Percentiles rank a stretch among this genome's conserved stretches.
phyloP scores from a whole-genome alignment of 1,140 invertebrate species.

The Drosophila arawakana region DNA sequence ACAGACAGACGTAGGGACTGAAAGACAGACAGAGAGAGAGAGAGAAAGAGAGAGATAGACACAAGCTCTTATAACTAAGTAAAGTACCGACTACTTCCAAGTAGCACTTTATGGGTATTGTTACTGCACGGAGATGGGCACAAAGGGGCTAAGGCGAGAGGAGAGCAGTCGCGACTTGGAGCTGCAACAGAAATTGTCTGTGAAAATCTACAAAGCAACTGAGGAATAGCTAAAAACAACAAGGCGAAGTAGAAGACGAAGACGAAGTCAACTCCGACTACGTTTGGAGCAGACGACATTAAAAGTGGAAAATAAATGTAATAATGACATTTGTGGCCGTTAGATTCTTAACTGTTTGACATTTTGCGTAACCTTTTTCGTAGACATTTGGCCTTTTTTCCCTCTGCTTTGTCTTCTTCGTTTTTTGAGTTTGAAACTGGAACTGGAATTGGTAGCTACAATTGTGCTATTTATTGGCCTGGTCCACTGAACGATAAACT shows the following conservation, averaged over 20 bases:
- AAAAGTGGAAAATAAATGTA: conserved; percentile 80
- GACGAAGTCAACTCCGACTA: conserved; percentile 22
- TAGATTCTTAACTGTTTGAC: conserved; percentile 84
- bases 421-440: conserved; percentile 22
- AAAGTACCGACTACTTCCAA: conserved; percentile 39
- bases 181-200: conserved; percentile 57
- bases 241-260: conserved; percentile 25
- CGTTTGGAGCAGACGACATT: conserved; percentile 64
- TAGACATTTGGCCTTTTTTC: conserved; percentile 76
- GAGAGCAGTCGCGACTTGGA: conserved; percentile 1
- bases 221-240: conserved; percentile 47
- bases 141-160: neutral
- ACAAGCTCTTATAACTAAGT: conserved; percentile 22
- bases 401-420: conserved; percentile 24
- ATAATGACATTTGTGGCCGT: conserved; percentile 82
- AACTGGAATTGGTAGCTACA: neutral
- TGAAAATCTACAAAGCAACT: conserved; percentile 58
- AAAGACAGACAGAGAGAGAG: neutral
- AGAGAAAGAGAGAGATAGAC: neutral
- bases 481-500: conserved; percentile 55
- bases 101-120: conserved; percentile 49
- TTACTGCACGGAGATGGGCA: conserved; percentile 16
- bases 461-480: conserved; percentile 14
- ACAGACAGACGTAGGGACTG: neutral
- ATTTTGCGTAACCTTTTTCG: conserved; percentile 84